Evolutionary conservation across 2,888 invertebrate genomes (phyloP).

Genomic region (Cheilosia soror): DNA sequence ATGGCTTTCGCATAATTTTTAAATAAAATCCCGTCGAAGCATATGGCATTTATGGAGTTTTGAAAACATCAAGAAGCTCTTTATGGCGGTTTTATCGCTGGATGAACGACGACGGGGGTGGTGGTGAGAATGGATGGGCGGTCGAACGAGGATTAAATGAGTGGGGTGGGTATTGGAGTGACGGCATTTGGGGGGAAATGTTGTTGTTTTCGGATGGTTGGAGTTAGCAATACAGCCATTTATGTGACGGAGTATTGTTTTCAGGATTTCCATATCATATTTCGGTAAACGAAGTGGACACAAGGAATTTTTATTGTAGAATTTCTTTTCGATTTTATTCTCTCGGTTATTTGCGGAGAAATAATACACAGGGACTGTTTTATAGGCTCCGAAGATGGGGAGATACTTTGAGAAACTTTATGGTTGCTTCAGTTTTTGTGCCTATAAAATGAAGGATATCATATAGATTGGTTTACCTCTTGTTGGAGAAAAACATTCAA

Average conservation of each 20-base stretch:
- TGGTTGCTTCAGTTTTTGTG: slow-evolving; percentile 5
- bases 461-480: neutral
- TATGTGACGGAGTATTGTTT: slow-evolving; percentile 49
- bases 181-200: slow-evolving; percentile 17
- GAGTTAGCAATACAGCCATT: slow-evolving; percentile 41
- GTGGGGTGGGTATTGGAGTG: slow-evolving; percentile 11
- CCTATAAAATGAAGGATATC: slow-evolving; percentile 14
- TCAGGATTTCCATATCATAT: slow-evolving; percentile 63
- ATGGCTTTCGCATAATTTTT: slow-evolving; percentile 70
- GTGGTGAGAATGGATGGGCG: slow-evolving; percentile 56
- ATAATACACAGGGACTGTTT: slow-evolving; percentile 37
- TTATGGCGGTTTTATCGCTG: slow-evolving; percentile 70
- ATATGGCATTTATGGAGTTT: slow-evolving; percentile 75
- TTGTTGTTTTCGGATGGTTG: slow-evolving; percentile 45
- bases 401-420: slow-evolving; percentile 6
- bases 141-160: neutral
- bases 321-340: slow-evolving; percentile 55
- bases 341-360: slow-evolving; percentile 30
- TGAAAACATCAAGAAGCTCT: slow-evolving; percentile 73
- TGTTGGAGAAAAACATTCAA: neutral
- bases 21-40: slow-evolving; percentile 71
- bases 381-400: slow-evolving; percentile 23
- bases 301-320: slow-evolving; percentile 51
- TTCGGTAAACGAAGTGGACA: slow-evolving; percentile 57
- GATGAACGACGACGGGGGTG: slow-evolving; percentile 30